These are phyloP conservation scores for Hydriomena furcata DNA, from an alignment of 2,888 invertebrate species.

Conservation along the genomic window DNA sequence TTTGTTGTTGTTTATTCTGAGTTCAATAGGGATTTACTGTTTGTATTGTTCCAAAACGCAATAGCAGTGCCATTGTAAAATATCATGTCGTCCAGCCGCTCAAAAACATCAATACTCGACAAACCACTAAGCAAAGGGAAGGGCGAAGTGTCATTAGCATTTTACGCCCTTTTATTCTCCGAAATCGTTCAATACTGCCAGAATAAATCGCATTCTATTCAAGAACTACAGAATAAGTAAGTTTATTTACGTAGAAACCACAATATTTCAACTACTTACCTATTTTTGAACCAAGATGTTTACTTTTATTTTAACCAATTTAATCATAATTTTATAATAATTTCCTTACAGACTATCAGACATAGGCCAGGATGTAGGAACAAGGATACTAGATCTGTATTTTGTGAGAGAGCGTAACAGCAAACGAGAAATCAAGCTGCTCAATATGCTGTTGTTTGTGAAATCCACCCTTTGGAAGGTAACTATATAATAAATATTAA, in stretches of 20 bases:
- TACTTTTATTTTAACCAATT: background rate
- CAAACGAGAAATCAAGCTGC: slow-evolving; percentile 96
- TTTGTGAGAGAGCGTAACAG: slow-evolving; percentile 96
- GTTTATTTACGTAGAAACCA: slow-evolving; percentile 36
- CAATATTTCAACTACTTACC: too few species aligned
- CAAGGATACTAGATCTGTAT: slow-evolving; percentile 95
- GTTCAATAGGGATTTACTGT: too few species aligned
- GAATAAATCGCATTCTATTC: slow-evolving; percentile 96
- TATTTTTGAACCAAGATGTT: too few species aligned
- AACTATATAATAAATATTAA: too few species aligned
- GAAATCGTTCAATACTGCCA: slow-evolving; percentile 99
- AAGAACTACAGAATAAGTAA: slow-evolving; percentile 97
- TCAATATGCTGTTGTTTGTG: slow-evolving; percentile 97
- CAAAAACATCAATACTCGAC: slow-evolving; percentile 92
- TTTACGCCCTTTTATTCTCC: slow-evolving; percentile 97
- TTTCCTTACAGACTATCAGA: slow-evolving; percentile 89
- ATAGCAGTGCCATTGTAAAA: background rate
- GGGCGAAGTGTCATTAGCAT: slow-evolving; percentile 95
- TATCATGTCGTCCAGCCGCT: slow-evolving; percentile 79
- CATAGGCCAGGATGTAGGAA: slow-evolving; percentile 97
- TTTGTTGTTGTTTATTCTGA: too few species aligned
- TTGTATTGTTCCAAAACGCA: too few species aligned
- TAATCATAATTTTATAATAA: background rate
- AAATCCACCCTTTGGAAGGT: slow-evolving; percentile 98
- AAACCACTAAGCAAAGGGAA: slow-evolving; percentile 96